Evolutionary conservation across 1,140 invertebrate species (phyloP), one percentile per base, ranked within the genome.

Genomic region (Chlorops oryzae): DNA sequence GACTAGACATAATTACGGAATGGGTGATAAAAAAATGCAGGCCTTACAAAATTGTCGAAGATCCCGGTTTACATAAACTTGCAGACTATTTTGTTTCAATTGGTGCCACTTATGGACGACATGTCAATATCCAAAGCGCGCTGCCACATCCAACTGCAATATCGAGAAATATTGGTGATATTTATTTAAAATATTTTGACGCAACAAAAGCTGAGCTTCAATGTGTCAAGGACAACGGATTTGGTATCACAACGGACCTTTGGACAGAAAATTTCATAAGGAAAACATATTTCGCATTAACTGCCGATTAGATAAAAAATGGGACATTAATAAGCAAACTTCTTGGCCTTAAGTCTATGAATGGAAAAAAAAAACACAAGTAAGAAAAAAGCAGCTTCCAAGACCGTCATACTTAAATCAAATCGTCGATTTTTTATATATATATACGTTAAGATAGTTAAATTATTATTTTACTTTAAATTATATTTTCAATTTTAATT

Each of bases 81-180:
- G n/a, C 17, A 13, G 5, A 24, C 13, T 34, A 27, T 41, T 15
- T 41, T 10, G 32, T 49, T 22, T 15, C 7, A 20, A 18, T 39
- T 20, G 39, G 47, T 28, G 47, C 47, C 5, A 40, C 40, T 10
- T 41, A 28, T 25, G 47, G 47, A 40, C 12, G 10, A 28, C 6
- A 40, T 13, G 38, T 49, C 7, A 20, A 49, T 13, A 21, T 49
- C n/a, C 37, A 49, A 24, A 18, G 17, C 12, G 18, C 41, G 17
- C 20, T 48, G 22, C 46, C 46, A 20, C 46, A 48, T 48, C 46
- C 46, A 7, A 48, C 46, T 15, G 39, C 32, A 37, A n/a, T 48
- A 27, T 41, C 47, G 15, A 39, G 47, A 50, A 50, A 50, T 18
- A 21, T 50, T 12, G 38, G 32, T 10, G 32, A 18, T 25, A 21